Conservation (phyloP, 1,140 invertebrate genomes). For the Belonocnema kinseyi region DNA sequence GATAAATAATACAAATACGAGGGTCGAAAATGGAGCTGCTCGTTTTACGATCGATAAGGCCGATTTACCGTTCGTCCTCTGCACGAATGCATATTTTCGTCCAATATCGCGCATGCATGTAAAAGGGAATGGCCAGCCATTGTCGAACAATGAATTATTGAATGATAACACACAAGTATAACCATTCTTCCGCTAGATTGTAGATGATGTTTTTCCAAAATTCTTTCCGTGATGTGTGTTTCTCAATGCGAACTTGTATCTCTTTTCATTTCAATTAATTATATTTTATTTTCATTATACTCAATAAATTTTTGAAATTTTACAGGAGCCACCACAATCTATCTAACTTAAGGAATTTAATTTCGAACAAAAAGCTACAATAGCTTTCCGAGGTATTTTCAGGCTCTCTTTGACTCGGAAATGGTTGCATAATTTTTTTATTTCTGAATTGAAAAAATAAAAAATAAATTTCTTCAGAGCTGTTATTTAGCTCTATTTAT, state of each 20-base stretch:
- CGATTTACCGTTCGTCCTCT: constrained; percentile 23
- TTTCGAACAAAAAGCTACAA: too few relatives aligned
- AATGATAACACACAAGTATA: constrained; percentile 15
- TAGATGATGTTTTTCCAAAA: neutral
- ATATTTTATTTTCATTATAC: too few relatives aligned
- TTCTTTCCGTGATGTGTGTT: constrained; percentile 4
- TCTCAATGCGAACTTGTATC: neutral
- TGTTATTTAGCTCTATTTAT: too few relatives aligned
- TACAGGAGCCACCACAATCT: too few relatives aligned
- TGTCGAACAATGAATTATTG: constrained; percentile 31
- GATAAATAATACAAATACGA: constrained; percentile 30
- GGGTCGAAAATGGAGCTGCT: constrained; percentile 22
- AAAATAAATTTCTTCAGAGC: too few relatives aligned
- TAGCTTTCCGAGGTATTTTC: too few relatives aligned
- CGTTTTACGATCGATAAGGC: constrained; percentile 27
- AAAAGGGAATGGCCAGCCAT: constrained; percentile 5
- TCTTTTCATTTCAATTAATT: neutral
- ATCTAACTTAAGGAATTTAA: too few relatives aligned
- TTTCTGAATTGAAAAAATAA: too few relatives aligned
- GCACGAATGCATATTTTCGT: constrained; percentile 29
- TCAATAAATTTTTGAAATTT: too few relatives aligned
- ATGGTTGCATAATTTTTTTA: too few relatives aligned
- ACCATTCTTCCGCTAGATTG: constrained; percentile 1
- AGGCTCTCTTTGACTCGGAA: too few relatives aligned
- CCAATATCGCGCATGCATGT: constrained; percentile 16